Percentiles rank a stretch among this genome's conserved stretches.
phyloP scores from a whole-genome alignment of 2,888 invertebrate species.

The Macrostomum cliftonense region DNA sequence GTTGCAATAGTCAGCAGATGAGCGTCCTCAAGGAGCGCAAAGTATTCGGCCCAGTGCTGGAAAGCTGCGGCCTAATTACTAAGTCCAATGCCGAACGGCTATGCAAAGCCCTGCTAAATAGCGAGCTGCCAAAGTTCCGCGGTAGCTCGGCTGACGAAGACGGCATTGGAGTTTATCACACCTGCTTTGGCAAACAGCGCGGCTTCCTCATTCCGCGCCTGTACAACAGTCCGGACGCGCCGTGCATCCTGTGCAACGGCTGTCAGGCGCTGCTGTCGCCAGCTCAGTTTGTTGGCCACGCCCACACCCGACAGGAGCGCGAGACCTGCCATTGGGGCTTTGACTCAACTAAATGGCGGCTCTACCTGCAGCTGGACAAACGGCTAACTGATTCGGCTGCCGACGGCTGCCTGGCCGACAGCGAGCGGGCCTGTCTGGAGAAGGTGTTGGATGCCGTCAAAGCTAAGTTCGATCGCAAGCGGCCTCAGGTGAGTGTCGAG shows the following conservation, averaged over 20 bases:
- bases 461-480: constrained; percentile 38
- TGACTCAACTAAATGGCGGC: constrained; percentile 82
- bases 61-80: constrained; percentile 82
- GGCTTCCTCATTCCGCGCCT: constrained; percentile 67
- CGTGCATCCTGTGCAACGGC: constrained; percentile 69
- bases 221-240: constrained; percentile 53
- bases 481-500: too few relatives aligned
- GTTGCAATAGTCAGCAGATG: constrained; percentile 76
- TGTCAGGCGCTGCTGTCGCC: constrained; percentile 66
- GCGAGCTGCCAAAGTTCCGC: background rate
- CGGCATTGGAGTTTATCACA: constrained; percentile 64
- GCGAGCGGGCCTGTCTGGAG: constrained; percentile 51
- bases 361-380: constrained; percentile 57
- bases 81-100: constrained; percentile 90
- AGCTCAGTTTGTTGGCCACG: constrained; percentile 60
- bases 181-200: constrained; percentile 83
- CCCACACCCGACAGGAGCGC: constrained; percentile 63
- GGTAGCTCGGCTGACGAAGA: constrained; percentile 10
- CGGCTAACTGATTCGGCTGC: too few relatives aligned
- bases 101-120: constrained; percentile 61
- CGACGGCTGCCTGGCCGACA: constrained; percentile 50
- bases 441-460: constrained; percentile 62
- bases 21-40: constrained; percentile 69
- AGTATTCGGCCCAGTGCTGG: constrained; percentile 48
- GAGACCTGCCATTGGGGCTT: constrained; percentile 97